These are phyloP conservation scores for Coelopa pilipes DNA, from an alignment of 2,888 invertebrate genomes.

Conservation along the genomic window DNA sequence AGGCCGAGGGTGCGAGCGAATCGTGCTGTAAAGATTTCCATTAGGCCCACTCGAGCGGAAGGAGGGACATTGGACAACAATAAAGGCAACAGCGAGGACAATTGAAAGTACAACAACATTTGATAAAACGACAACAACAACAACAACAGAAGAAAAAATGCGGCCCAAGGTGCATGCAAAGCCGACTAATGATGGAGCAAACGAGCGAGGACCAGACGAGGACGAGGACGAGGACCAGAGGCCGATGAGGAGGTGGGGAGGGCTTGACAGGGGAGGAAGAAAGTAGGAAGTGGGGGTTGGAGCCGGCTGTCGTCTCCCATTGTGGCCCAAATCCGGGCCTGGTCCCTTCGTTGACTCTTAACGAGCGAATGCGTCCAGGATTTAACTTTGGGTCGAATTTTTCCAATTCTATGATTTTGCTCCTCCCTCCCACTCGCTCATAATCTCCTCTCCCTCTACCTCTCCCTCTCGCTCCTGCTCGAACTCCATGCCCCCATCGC, in stretches of 20 bases:
- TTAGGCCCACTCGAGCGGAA: slow-evolving; percentile 5
- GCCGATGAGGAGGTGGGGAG: slow-evolving; percentile 2
- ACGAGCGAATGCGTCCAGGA: not conserved
- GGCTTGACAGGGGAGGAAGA: not conserved
- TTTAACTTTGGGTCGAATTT: slow-evolving; percentile 11
- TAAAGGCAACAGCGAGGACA: not conserved
- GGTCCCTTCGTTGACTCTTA: slow-evolving; percentile 14
- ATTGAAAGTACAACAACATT: not conserved
- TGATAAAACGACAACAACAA: not conserved
- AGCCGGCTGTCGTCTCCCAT: not conserved
- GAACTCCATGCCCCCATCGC: too few species aligned
- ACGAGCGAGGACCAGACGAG: not conserved
- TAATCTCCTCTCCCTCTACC: too few species aligned
- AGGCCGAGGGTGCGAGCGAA: not conserved
- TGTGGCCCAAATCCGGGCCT: slow-evolving; percentile 10
- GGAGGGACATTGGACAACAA: not conserved
- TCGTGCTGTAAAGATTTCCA: slow-evolving; percentile 19
- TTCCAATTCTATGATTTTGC: too few species aligned
- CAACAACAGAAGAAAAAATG: slow-evolving; percentile 8
- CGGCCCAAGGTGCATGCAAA: not conserved
- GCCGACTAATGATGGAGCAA: slow-evolving; percentile 14
- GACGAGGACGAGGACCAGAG: slow-evolving; percentile 7
- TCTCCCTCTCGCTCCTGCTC: too few species aligned
- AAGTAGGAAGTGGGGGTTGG: not conserved
- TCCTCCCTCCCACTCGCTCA: not conserved